Conservation (phyloP, 2,888 invertebrate genomes). For the Dryocosmus kuriphilus region DNA sequence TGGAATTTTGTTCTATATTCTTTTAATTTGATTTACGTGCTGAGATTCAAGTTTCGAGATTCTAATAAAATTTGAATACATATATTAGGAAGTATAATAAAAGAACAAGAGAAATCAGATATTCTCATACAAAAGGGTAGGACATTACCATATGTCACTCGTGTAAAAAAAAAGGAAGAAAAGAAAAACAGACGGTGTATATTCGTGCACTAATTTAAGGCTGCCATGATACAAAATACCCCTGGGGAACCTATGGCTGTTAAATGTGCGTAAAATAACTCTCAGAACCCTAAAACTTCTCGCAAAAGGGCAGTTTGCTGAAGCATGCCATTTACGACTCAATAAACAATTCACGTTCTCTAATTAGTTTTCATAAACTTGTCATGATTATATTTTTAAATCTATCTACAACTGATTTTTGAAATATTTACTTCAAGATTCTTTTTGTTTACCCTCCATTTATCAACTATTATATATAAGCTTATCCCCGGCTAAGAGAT, state of each 20-base stretch:
- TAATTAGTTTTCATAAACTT: neutral
- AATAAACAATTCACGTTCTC: neutral
- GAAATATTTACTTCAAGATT: neutral
- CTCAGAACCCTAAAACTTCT: neutral
- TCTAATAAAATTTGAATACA: slow-evolving; percentile 21
- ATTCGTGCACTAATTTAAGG: neutral
- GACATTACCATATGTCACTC: neutral
- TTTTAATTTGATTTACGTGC: neutral
- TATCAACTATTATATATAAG: too few relatives aligned
- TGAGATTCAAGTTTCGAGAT: neutral
- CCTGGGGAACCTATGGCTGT: neutral
- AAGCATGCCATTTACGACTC: neutral
- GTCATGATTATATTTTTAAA: neutral
- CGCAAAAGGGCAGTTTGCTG: neutral
- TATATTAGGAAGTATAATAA: neutral
- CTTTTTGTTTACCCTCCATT: too few relatives aligned
- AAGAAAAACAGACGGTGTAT: too few relatives aligned
- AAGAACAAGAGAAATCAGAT: neutral
- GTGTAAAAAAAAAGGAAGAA: neutral
- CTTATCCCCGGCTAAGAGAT: too few relatives aligned
- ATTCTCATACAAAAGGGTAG: neutral
- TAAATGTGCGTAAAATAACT: neutral
- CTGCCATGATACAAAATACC: neutral
- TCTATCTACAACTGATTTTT: neutral
- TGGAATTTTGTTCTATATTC: too few relatives aligned